Base-by-base conservation (phyloP, 2,797 vertebrate species). In the Meda fulgida region DNA sequence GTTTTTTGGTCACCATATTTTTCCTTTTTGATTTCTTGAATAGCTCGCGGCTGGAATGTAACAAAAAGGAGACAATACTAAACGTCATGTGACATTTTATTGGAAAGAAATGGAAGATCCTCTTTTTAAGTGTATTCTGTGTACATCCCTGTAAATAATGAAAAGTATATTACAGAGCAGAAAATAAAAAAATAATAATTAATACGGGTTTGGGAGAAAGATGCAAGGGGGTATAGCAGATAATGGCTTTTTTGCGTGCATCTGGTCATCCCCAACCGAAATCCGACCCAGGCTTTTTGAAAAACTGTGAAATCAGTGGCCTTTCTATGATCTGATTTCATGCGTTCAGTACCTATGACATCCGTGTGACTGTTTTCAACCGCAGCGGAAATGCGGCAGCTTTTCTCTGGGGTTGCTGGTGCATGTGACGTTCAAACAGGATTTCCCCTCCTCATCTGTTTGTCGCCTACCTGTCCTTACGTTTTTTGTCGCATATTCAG, bases 91-190 rank as follows among this genome's bases (percentile, higher is more conserved):
- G 85, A 89, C 73, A 85, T 89, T 88, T 91, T 84, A 84, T 84
- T 71, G 88, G 85, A 71, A 87, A 89, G 90, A 89, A 75, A 90
- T 67, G 85, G 69, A 90, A 85, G 73, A 89, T 83, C 91, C 92
- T 93, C 92, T 96, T 95, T 95, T 95, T 95, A 93, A 95, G 94
- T 95, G 95, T 96, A 96, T 96, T 96, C 96, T 96, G 94, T 96
- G 95, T 96, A 96, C 94, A 95, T 96, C 95, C 90, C 89, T 96
- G 95, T 96, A 96, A 95, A 96, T 96, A 96, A 92, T 94, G 90
- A 94, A 93, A 93, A 94, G 93, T 94, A 95, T 95, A 92, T 90
- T 71, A 87, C 48, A 87, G 86, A 88, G 78, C 43, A 69, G 63
- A 80, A 69, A 48, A 65, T 80, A 88, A 82, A 78, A 67, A 83